phyloP scores from a whole-genome alignment of 2,113 vertebrate genomes.

The Phasianus colchicus region DNA sequence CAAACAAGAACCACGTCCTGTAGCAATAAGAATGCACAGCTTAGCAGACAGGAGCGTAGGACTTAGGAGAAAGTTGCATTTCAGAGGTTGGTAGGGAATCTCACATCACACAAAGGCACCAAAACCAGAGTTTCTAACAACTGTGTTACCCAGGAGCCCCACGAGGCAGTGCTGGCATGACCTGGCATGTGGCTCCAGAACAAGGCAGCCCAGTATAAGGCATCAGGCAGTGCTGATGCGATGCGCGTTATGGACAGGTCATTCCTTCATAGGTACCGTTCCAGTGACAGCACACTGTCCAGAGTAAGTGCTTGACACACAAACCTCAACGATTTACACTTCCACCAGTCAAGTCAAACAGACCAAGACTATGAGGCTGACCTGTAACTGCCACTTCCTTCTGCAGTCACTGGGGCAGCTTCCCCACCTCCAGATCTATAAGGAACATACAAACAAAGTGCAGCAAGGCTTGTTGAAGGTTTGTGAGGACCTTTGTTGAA shows the following conservation, averaged over 20 bases:
- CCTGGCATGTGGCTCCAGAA: accelerated
- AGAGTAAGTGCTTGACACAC: neutral
- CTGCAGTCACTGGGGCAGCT: neutral
- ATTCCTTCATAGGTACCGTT: neutral
- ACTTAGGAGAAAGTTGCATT: neutral
- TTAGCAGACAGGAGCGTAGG: neutral
- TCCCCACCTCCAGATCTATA: neutral
- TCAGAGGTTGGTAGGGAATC: neutral
- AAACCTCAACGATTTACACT: neutral
- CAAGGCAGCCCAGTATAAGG: neutral
- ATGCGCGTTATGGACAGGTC: neutral
- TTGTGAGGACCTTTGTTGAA: neutral
- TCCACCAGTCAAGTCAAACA: neutral
- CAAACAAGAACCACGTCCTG: neutral
- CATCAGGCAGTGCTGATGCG: neutral
- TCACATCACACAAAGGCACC: neutral
- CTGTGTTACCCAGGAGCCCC: accelerated
- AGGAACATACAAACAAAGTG: neutral
- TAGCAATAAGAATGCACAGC: neutral
- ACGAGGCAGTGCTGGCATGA: accelerated
- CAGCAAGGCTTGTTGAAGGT: neutral
- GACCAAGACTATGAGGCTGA: neutral
- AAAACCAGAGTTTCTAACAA: accelerated
- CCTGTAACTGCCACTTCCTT: neutral
- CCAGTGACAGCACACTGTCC: neutral